Base-by-base conservation (phyloP, 2,797 vertebrate species). In the Bovichtus diacanthus region DNA sequence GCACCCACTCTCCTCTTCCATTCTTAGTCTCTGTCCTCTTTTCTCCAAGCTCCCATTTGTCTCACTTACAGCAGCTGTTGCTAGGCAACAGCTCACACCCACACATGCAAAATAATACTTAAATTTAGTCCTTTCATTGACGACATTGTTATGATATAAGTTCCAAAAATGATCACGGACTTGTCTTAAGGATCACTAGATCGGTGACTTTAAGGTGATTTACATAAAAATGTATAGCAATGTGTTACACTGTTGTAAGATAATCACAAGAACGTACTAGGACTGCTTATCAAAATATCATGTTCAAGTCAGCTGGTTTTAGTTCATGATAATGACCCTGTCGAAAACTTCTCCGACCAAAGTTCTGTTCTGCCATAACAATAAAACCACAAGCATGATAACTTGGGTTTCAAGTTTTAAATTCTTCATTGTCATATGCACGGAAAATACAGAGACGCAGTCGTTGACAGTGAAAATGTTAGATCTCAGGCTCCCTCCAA, bases 61-160 rank as follows among this genome's bases (percentile, higher is more conserved):
- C 70, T 82, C 47, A 56, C 66, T 76, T 66, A 78, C 27, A 73
- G 76, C 61, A 59, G 60, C 51, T 61, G 88, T 89, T 90, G 81
- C 86, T 84, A 84, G 43, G 87, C 85, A 88, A 87, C 88, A 53
- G 77, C 82, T 80, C 76, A 87, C 83, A 79, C 83, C 88, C 82
- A 84, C 82, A 81, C 85, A 54, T 62, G 68, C 38, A 77, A 82
- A 76, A 76, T 72, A 72, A 65, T 75, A 81, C 53, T 82, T 65
- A 72, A 46, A 83, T n/a, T n/a, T n/a, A n/a, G n/a, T 69, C 84
- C 66, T 56, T 68, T 72, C 29, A 70, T 41, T 41, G 39, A 38
- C 55, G 66, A 74, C 64, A 80, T 76, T 71, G 53, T 73, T 73
- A 76, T 21, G 3, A 38, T 54, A 70, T 25, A 77, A 67, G 34